Percentiles rank a stretch among this genome's conserved stretches.
phyloP scores from a whole-genome alignment of 1,140 invertebrate genomes.

The Drosophila teissieri region DNA sequence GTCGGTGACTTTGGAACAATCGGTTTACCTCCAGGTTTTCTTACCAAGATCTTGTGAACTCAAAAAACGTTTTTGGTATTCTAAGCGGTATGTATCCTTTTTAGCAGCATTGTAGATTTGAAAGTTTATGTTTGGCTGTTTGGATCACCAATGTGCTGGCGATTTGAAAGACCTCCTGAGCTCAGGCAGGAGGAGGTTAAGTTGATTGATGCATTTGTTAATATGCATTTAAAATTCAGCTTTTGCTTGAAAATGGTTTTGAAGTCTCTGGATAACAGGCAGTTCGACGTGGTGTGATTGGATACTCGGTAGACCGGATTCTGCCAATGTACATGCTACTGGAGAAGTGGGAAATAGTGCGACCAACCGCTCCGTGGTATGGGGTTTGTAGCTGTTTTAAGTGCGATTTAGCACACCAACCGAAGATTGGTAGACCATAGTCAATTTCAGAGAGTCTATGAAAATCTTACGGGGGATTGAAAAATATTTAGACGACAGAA shows the following conservation, averaged over 20 bases:
- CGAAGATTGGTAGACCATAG: slow-evolving; percentile 4
- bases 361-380: background rate
- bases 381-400: background rate
- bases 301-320: background rate
- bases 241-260: background rate
- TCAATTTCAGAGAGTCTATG: slow-evolving; percentile 3
- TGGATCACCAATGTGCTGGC: background rate
- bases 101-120: background rate
- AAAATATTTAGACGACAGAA: no score
- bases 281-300: slow-evolving; percentile 3
- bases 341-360: slow-evolving; percentile 4
- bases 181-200: background rate
- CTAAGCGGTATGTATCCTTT: background rate
- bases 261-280: background rate
- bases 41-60: background rate
- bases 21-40: no score
- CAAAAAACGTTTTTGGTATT: background rate
- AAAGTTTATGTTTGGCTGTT: slow-evolving; percentile 1
- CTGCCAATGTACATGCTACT: slow-evolving; percentile 1
- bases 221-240: background rate
- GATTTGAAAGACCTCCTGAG: slow-evolving; percentile 2
- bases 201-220: no score
- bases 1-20: no score
- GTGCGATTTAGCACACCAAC: slow-evolving; percentile 5
- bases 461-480: no score